Percentiles rank a stretch among this genome's conserved stretches.
Conservation (phyloP, 2,113 vertebrate genomes). For the Pionites leucogaster region DNA sequence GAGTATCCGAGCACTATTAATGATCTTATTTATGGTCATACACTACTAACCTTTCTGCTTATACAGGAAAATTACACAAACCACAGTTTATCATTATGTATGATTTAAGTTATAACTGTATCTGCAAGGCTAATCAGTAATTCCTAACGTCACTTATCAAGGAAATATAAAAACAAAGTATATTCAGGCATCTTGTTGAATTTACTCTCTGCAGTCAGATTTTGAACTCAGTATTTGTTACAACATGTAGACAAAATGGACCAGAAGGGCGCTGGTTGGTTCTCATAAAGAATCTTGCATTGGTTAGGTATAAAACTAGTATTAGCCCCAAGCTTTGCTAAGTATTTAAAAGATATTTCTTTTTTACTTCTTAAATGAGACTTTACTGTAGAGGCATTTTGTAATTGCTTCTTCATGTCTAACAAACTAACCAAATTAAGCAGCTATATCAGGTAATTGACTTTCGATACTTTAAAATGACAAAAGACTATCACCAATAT, state of each 20-base stretch:
- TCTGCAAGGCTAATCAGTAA: neutral
- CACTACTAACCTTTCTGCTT: neutral
- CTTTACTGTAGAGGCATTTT: fast-evolving
- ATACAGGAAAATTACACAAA: neutral
- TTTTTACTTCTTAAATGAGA: neutral
- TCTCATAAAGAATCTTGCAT: neutral
- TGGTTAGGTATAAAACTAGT: neutral
- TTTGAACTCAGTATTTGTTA: neutral
- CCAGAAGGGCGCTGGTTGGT: fast-evolving
- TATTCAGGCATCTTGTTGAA: neutral
- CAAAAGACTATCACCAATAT: neutral
- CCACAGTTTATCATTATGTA: fast-evolving
- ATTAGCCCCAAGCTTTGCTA: neutral
- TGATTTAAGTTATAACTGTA: neutral
- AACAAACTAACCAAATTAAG: neutral
- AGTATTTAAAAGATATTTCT: neutral
- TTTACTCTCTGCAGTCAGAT: neutral
- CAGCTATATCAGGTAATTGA: fast-evolving
- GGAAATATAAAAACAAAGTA: neutral
- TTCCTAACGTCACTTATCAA: neutral
- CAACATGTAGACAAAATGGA: fast-evolving
- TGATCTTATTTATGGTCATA: neutral
- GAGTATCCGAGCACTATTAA: neutral
- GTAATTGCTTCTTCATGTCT: neutral
- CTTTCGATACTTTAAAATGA: neutral